Conservation (phyloP, 2,888 invertebrate species). For the Adineta ricciae region DNA sequence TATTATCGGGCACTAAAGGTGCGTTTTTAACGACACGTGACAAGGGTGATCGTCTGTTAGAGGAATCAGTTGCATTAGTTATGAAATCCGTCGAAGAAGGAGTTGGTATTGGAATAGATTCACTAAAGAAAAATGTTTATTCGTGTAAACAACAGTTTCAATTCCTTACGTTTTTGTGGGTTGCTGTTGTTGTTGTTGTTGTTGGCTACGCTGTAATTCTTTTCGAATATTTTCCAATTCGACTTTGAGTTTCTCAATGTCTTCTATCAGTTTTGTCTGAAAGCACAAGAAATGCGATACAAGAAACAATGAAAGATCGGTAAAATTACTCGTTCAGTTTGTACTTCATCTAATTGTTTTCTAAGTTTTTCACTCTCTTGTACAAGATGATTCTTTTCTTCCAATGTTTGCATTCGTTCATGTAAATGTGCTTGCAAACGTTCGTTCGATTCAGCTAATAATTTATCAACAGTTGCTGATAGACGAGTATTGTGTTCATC, state of each 20-base stretch:
- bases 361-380: constrained; percentile 84
- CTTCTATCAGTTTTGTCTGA: constrained; percentile 43
- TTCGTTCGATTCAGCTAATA: constrained; percentile 91
- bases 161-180: not conserved
- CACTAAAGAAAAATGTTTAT: not conserved
- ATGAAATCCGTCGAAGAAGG: not conserved
- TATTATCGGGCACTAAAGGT: not conserved
- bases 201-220: constrained; percentile 17
- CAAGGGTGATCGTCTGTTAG: not conserved
- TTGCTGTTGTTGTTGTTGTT: not conserved
- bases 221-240: constrained; percentile 39
- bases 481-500: constrained; percentile 95
- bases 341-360: constrained; percentile 63
- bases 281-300: constrained; percentile 20
- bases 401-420: constrained; percentile 84
- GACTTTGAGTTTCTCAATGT: constrained; percentile 40
- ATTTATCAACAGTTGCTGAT: constrained; percentile 90
- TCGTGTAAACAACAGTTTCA: too few relatives aligned
- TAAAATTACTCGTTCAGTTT: constrained; percentile 50
- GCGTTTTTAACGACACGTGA: not conserved
- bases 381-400: constrained; percentile 89
- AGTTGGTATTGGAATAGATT: not conserved
- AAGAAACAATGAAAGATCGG: not conserved
- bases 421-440: constrained; percentile 92
- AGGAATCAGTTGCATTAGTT: not conserved